A percentile compares a stretch with the other conserved stretches of the same genome.
Evolutionary conservation across 2,888 invertebrate genomes (phyloP).

Genomic region (Drosophila ustulata): DNA sequence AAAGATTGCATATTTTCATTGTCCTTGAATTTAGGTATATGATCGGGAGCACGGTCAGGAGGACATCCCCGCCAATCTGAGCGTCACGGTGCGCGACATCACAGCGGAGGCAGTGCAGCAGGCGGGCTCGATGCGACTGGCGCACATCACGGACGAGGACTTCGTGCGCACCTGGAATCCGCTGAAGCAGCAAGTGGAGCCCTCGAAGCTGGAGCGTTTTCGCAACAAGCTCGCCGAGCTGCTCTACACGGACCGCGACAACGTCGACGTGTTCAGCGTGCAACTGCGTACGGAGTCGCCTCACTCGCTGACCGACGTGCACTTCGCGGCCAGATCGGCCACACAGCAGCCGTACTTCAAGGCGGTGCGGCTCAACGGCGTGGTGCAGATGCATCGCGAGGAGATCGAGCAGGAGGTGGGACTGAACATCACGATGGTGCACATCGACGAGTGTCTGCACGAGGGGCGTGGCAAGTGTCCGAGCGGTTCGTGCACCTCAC

Average conservation of each 20-base stretch:
- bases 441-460: slow-evolving; percentile 97
- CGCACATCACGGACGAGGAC: slow-evolving; percentile 97
- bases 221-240: slow-evolving; percentile 94
- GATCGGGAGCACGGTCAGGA: slow-evolving; percentile 97
- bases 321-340: slow-evolving; percentile 97
- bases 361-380: slow-evolving; percentile 96
- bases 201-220: slow-evolving; percentile 95
- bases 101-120: slow-evolving; percentile 97
- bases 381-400: slow-evolving; percentile 95
- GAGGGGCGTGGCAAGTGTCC: slow-evolving; percentile 93
- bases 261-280: slow-evolving; percentile 98
- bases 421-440: slow-evolving; percentile 98
- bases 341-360: slow-evolving; percentile 92
- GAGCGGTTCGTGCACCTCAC: slow-evolving; percentile 97
- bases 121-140: slow-evolving; percentile 96
- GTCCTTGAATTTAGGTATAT: slow-evolving; percentile 87
- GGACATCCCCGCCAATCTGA: slow-evolving; percentile 96
- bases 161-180: slow-evolving; percentile 98
- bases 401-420: slow-evolving; percentile 96
- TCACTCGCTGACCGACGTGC: slow-evolving; percentile 94
- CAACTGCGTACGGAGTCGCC: slow-evolving; percentile 93
- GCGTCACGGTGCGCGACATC: slow-evolving; percentile 96
- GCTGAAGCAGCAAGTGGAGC: slow-evolving; percentile 91
- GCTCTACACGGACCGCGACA: slow-evolving; percentile 92
- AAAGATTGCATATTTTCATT: neutral